A percentile compares a stretch with the other conserved stretches of the same genome.
These are phyloP conservation scores for Xylophagus ater DNA, from an alignment of 2,888 invertebrate genomes.

Conservation along the genomic window DNA sequence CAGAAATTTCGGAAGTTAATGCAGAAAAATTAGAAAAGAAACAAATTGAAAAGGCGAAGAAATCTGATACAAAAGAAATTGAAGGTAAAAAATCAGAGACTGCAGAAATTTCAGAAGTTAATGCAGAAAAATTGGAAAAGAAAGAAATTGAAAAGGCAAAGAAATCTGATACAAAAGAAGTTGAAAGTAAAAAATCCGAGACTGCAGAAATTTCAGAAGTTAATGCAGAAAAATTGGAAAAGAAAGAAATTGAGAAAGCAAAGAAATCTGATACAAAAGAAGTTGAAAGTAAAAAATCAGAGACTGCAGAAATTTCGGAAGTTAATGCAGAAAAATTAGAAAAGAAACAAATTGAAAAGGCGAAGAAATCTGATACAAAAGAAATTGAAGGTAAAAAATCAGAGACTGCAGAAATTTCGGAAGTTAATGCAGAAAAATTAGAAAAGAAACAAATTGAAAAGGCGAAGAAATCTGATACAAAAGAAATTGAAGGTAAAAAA, in stretches of 20 bases:
- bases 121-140: conserved; percentile 13
- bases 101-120: conserved; percentile 2
- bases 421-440: too few species aligned
- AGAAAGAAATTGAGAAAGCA: background rate
- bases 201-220: too few species aligned
- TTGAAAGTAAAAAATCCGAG: conserved; percentile 2
- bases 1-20: conserved; percentile 14
- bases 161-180: conserved; percentile 1
- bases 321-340: too few species aligned
- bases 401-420: too few species aligned
- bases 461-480: background rate
- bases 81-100: background rate
- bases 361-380: too few species aligned
- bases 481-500: conserved; percentile 2
- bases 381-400: too few species aligned
- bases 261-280: too few species aligned
- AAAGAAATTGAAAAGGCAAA: background rate
- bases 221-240: background rate
- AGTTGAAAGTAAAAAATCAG: too few species aligned
- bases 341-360: too few species aligned
- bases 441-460: too few species aligned
- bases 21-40: conserved; percentile 13
- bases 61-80: background rate
- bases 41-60: conserved; percentile 1
- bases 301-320: too few species aligned